These are phyloP conservation scores for Leistus spinibarbis DNA, from an alignment of 2,888 invertebrate species.

Conservation along the genomic window DNA sequence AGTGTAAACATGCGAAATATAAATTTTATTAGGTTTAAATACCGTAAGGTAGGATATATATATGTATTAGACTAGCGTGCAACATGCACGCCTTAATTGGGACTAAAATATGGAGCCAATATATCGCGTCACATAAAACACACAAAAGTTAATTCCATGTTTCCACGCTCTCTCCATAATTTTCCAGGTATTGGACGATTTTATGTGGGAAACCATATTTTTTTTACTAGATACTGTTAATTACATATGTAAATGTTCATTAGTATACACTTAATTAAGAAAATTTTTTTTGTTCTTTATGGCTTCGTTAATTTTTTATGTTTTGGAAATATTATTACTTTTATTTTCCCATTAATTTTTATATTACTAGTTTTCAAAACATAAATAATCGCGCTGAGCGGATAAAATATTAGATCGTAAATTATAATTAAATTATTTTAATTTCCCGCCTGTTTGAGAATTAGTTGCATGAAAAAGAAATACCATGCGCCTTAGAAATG, in stretches of 20 bases:
- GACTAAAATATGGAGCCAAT: neutral
- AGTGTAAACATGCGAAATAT: conserved; percentile 36
- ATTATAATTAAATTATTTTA: neutral
- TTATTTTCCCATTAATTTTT: neutral
- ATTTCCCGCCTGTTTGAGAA: neutral
- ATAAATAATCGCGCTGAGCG: neutral
- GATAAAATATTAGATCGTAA: neutral
- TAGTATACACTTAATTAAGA: conserved; percentile 33
- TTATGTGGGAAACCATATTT: conserved; percentile 27
- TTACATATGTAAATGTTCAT: conserved; percentile 37
- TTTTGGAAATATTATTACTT: neutral
- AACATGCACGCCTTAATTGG: neutral
- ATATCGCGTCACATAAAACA: neutral
- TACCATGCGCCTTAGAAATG: neutral
- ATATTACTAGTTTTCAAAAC: neutral
- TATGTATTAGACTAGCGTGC: neutral
- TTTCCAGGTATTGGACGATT: neutral
- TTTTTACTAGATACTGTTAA: conserved; percentile 25
- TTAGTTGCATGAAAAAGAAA: neutral
- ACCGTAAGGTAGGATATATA: conserved; percentile 17
- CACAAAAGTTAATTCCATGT: neutral
- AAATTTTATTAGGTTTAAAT: conserved; percentile 39
- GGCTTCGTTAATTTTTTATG: conserved; percentile 5
- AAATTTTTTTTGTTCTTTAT: neutral
- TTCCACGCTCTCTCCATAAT: neutral